These are phyloP conservation scores for Drosophila mimica DNA, from an alignment of 2,888 invertebrate species.

Conservation along the genomic window DNA sequence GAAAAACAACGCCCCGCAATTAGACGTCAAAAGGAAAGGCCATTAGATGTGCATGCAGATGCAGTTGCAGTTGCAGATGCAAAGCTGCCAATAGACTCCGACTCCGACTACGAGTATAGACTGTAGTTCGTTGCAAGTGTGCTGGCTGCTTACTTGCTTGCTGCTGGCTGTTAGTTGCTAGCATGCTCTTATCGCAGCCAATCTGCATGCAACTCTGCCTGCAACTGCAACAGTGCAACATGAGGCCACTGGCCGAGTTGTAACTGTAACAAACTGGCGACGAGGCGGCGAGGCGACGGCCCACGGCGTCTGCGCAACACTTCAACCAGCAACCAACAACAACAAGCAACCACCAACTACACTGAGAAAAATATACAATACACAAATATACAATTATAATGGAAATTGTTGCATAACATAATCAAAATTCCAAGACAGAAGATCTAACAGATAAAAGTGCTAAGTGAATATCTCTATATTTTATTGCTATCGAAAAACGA, in stretches of 20 bases:
- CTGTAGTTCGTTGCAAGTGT: conserved; percentile 17
- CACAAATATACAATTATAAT: too few species aligned
- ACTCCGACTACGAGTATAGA: background rate
- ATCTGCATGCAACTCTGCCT: conserved; percentile 65
- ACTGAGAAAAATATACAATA: background rate
- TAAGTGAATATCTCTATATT: too few species aligned
- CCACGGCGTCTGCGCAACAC: conserved; percentile 79
- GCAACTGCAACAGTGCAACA: conserved; percentile 46
- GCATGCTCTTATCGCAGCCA: conserved; percentile 60
- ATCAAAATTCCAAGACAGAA: too few species aligned
- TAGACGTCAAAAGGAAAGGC: conserved; percentile 76
- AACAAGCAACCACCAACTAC: background rate
- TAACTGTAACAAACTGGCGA: conserved; percentile 75
- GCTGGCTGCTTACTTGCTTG: background rate
- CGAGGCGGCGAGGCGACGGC: conserved; percentile 54
- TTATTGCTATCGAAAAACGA: background rate
- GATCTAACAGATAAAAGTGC: too few species aligned
- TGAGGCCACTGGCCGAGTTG: conserved; percentile 56
- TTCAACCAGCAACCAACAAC: conserved; percentile 32
- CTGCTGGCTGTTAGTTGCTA: background rate
- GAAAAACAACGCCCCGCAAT: conserved; percentile 59
- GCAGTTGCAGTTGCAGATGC: conserved; percentile 28
- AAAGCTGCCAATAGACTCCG: conserved; percentile 15
- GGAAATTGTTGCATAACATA: too few species aligned
- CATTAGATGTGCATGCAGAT: conserved; percentile 69